A percentile compares a stretch with the other conserved stretches of the same genome.
phyloP scores from a whole-genome alignment of 2,888 invertebrate species.

The Electrophaes corylata region DNA sequence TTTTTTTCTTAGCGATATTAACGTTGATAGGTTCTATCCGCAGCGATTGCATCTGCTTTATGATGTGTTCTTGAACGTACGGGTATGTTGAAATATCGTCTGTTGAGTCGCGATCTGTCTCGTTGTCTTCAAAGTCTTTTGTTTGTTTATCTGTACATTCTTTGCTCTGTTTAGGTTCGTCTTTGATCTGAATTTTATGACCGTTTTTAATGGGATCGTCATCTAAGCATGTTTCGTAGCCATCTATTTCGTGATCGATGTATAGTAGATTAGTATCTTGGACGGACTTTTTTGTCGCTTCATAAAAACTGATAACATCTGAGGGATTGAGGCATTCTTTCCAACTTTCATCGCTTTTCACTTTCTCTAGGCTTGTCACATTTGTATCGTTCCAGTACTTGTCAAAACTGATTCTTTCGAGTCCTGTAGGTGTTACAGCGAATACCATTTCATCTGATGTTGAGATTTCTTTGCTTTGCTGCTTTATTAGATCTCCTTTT shows the following conservation, averaged over 20 bases:
- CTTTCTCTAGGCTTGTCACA: conserved; percentile 55
- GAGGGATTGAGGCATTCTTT: conserved; percentile 74
- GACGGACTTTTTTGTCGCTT: conserved; percentile 67
- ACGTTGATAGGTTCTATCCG: conserved; percentile 76
- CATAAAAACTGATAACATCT: conserved; percentile 59
- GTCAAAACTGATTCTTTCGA: conserved; percentile 80
- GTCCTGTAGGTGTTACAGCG: conserved; percentile 78
- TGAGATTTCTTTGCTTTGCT: conserved; percentile 79
- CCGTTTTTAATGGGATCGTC: conserved; percentile 80
- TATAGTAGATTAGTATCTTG: conserved; percentile 72
- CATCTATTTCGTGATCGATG: conserved; percentile 81
- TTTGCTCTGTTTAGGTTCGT: conserved; percentile 36
- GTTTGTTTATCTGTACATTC: conserved; percentile 37
- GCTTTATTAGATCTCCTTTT: conserved; percentile 65
- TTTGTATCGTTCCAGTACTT: conserved; percentile 76
- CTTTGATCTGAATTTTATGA: conserved; percentile 79
- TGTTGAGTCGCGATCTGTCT: conserved; percentile 63
- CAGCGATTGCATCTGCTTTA: conserved; percentile 79
- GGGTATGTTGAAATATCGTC: conserved; percentile 65
- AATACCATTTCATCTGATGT: conserved; percentile 83
- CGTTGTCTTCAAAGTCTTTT: conserved; percentile 66
- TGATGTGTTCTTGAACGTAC: conserved; percentile 77
- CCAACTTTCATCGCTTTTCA: conserved; percentile 75
- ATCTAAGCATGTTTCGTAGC: conserved; percentile 86
- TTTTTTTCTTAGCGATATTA: conserved; percentile 66